Base-by-base conservation (phyloP, 2,113 vertebrate species). In the Struthidea cinerea region DNA sequence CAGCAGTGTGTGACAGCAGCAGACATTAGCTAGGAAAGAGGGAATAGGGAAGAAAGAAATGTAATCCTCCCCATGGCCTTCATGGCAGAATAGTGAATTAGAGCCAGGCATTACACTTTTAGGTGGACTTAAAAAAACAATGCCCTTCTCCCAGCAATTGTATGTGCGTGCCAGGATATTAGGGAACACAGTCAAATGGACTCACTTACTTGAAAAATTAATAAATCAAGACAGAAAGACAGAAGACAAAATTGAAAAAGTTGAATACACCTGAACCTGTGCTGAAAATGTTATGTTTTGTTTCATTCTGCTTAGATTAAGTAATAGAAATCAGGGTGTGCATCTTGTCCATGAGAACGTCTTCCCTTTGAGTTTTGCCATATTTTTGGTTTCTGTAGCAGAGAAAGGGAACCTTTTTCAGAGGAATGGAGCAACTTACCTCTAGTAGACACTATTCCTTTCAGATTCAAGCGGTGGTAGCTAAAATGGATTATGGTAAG, bases 1-100 rank as follows among this genome's bases (percentile, higher is more conserved):
- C 96, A 95, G 93, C 70, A 19, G 69, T 74, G 74, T 96, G 93
- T 96, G 94, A 95, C 94, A 96, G 95, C 65, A 93, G 74, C 89
- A 97, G 89, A 94, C 89, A 94, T 93, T 87, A 96, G 77, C 65
- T 93, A 76, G 84, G 77, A 82, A 95, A 81, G 90, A 87, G 69
- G 89, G 81, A 94, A 89, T 70, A 94, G 52, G 56, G n/a, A 91
- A 94, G 84, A 95, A 97, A 95, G 93, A 94, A 96, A 89, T 44
- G 28, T 56, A 95, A 93, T 92, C 87, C 84, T 96, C 93, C 76
- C 56, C 6, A 12, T 79, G 87, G 94, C 65, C 89, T 97, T 95
- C 81, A 69, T 91, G 37, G 61, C 49, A 93, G 87, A 93, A 93
- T 10, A 89, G 52, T 50, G 89, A 92, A 95, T 93, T 82, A 95